Evolutionary conservation across 2,113 vertebrate species (phyloP).

Genomic region (Gasterosteus nipponicus): DNA sequence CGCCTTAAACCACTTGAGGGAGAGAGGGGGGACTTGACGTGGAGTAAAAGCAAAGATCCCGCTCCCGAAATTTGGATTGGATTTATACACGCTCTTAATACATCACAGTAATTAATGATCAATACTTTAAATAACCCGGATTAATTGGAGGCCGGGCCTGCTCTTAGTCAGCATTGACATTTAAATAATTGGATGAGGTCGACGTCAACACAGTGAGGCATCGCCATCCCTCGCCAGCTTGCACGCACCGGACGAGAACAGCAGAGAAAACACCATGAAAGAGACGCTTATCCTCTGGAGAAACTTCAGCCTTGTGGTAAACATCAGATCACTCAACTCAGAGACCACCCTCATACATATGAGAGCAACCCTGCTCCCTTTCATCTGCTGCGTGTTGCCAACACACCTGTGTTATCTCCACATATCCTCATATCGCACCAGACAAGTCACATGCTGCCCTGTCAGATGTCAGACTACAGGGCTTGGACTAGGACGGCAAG

Average conservation of each 20-base stretch:
- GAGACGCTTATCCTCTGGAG: constrained; percentile 22
- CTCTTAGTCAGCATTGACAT: constrained; percentile 16
- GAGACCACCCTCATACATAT: constrained; percentile 35
- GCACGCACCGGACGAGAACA: constrained; percentile 28
- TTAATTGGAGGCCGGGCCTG: constrained; percentile 31
- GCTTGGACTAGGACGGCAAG: constrained; percentile 25
- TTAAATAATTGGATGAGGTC: not conserved
- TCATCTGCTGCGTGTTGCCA: constrained; percentile 56
- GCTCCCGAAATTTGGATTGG: constrained; percentile 26
- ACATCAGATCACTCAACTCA: constrained; percentile 39
- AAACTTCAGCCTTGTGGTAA: constrained; percentile 32
- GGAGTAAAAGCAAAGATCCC: constrained; percentile 24
- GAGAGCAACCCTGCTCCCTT: constrained; percentile 40
- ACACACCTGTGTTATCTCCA: constrained; percentile 52
- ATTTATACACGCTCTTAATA: constrained; percentile 41
- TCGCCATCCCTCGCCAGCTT: constrained; percentile 13
- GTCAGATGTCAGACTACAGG: constrained; percentile 44
- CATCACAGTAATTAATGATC: constrained; percentile 12
- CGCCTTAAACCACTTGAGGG: constrained; percentile 50
- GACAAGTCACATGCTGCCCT: constrained; percentile 59
- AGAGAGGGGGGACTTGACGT: constrained; percentile 14
- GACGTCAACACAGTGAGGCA: constrained; percentile 3
- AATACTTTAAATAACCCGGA: constrained; percentile 25
- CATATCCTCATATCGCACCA: constrained; percentile 48
- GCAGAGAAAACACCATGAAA: not conserved